Evolutionary conservation across 1,140 invertebrate species (phyloP).

Genomic region (Drosophila murphyi): DNA sequence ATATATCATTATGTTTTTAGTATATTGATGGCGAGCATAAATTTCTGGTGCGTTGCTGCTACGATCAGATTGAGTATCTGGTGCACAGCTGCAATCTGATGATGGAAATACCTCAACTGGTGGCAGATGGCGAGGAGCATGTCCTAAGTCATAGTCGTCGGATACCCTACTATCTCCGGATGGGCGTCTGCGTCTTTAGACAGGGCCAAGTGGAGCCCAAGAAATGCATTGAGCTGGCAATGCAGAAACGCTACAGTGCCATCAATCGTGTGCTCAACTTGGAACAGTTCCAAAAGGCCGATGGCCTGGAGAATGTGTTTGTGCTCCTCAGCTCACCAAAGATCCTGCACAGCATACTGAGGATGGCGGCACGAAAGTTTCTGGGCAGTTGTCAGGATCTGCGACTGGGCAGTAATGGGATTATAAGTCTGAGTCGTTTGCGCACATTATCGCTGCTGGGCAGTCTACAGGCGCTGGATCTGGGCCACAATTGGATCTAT

Average conservation of each 20-base stretch:
- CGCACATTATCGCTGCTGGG: constrained; percentile 51
- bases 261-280: constrained; percentile 66
- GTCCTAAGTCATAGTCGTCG: constrained; percentile 6
- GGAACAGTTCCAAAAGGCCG: constrained; percentile 55
- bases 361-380: constrained; percentile 55
- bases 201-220: constrained; percentile 57
- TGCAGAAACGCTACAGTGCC: constrained; percentile 53
- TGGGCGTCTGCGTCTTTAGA: constrained; percentile 64
- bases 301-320: constrained; percentile 56
- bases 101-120: constrained; percentile 54
- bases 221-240: constrained; percentile 51
- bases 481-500: constrained; percentile 71
- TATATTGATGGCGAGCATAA: constrained; percentile 57
- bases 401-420: constrained; percentile 63
- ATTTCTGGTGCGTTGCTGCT: constrained; percentile 71
- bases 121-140: not conserved
- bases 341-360: constrained; percentile 51
- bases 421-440: constrained; percentile 38
- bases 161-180: constrained; percentile 56
- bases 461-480: constrained; percentile 62
- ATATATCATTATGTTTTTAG: constrained; percentile 21
- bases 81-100: constrained; percentile 54
- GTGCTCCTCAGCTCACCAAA: constrained; percentile 57
- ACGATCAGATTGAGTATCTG: constrained; percentile 65
- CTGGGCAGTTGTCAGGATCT: constrained; percentile 64